phyloP scores from a whole-genome alignment of 1,140 invertebrate genomes.

The Drosophila lacteicornis region DNA sequence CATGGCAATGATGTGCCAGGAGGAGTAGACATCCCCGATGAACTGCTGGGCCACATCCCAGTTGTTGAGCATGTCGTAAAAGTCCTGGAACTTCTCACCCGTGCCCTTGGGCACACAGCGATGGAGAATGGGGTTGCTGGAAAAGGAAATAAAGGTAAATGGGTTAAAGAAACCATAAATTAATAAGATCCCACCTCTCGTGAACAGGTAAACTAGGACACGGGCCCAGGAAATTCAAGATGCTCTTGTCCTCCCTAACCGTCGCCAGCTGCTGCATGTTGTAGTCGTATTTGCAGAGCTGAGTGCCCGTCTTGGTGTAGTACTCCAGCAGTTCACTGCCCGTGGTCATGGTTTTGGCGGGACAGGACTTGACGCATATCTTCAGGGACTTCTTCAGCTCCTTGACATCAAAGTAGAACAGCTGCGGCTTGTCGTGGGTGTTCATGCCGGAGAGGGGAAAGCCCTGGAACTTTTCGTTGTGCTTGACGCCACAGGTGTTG shows the following conservation, averaged over 20 bases:
- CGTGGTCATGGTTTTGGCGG: conserved; percentile 88
- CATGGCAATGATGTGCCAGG: conserved; percentile 93
- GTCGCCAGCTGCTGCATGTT: conserved; percentile 86
- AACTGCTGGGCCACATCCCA: conserved; percentile 95
- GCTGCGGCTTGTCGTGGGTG: conserved; percentile 91
- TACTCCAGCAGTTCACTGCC: conserved; percentile 91
- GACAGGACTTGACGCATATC: conserved; percentile 96
- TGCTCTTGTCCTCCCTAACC: conserved; percentile 85
- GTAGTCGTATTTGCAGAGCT: conserved; percentile 91
- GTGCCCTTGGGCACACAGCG: conserved; percentile 92
- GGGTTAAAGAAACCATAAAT: too few relatives aligned
- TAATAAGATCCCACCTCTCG: conserved; percentile 85
- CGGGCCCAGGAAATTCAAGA: conserved; percentile 88
- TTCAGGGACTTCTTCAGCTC: conserved; percentile 91
- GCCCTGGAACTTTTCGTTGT: conserved; percentile 90
- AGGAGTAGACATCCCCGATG: conserved; percentile 93
- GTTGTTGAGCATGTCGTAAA: conserved; percentile 93
- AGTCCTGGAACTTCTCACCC: conserved; percentile 86
- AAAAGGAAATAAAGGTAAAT: conserved; percentile 29
- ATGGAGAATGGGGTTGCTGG: conserved; percentile 91
- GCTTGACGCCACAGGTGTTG: conserved; percentile 95
- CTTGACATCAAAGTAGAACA: conserved; percentile 93
- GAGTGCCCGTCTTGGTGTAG: conserved; percentile 89
- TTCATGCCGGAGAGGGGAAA: conserved; percentile 92
- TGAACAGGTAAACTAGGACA: conserved; percentile 91